A percentile compares a stretch with the other conserved stretches of the same genome.
These are phyloP conservation scores for Drosophila hamatofila DNA, from an alignment of 2,888 invertebrate species.

Conservation along the genomic window DNA sequence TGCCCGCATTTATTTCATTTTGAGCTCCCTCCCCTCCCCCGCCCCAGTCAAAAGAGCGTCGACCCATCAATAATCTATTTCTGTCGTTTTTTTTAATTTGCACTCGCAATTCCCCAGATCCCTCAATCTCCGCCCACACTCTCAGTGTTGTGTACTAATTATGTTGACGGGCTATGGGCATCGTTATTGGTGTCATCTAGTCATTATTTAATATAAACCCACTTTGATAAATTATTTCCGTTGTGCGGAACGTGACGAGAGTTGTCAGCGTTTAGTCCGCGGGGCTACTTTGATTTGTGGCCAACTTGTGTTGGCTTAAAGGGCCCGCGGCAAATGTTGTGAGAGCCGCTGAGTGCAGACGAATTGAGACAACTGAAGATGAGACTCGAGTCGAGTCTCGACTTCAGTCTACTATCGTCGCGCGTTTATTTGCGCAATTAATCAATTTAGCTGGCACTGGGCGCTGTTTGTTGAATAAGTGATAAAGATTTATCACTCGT, in stretches of 20 bases:
- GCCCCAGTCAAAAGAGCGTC: slow-evolving; percentile 25
- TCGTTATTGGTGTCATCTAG: slow-evolving; percentile 66
- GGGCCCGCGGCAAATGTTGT: slow-evolving; percentile 3
- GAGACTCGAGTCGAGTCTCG: slow-evolving; percentile 20
- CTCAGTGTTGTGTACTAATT: slow-evolving; percentile 42
- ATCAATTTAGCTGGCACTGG: slow-evolving; percentile 72
- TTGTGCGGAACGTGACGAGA: slow-evolving; percentile 69
- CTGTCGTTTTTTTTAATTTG: slow-evolving; percentile 46
- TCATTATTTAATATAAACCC: slow-evolving; percentile 75
- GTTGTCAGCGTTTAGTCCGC: slow-evolving; percentile 48
- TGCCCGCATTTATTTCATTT: slow-evolving; percentile 45
- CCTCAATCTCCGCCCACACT: not conserved
- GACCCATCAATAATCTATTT: slow-evolving; percentile 51
- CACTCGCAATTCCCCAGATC: not conserved
- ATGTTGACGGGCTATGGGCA: slow-evolving; percentile 28
- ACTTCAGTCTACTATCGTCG: slow-evolving; percentile 34
- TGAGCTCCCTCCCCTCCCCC: too few species aligned
- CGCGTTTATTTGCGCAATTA: slow-evolving; percentile 78
- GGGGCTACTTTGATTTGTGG: slow-evolving; percentile 66
- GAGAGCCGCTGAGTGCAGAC: not conserved
- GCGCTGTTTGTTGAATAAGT: slow-evolving; percentile 73
- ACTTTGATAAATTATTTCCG: slow-evolving; percentile 79
- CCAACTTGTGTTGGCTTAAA: slow-evolving; percentile 41
- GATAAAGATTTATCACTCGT: slow-evolving; percentile 78
- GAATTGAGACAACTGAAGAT: slow-evolving; percentile 29